These are phyloP conservation scores for Eupelmus urozonus DNA, from an alignment of 2,888 invertebrate genomes.

Conservation along the genomic window DNA sequence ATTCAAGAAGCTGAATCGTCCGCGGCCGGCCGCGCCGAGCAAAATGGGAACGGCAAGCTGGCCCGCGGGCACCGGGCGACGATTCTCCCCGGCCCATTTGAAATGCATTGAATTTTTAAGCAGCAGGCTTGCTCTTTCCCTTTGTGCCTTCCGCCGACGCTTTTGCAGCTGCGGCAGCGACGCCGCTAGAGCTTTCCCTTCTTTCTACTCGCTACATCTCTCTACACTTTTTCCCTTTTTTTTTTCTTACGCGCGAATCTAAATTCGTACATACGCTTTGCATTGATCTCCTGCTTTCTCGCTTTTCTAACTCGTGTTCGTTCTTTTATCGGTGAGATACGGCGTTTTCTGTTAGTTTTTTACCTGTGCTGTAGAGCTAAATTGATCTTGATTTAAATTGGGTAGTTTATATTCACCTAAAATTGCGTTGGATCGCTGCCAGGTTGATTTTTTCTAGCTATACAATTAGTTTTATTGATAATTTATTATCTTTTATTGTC, in stretches of 20 bases:
- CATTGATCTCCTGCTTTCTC: too few relatives aligned
- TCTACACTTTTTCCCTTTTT: neutral
- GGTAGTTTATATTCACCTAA: too few relatives aligned
- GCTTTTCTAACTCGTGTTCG: too few relatives aligned
- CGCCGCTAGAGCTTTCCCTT: conserved; percentile 33
- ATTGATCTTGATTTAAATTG: too few relatives aligned
- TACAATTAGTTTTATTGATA: too few relatives aligned
- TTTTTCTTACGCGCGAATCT: neutral
- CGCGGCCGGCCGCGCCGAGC: too few relatives aligned
- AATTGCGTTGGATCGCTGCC: too few relatives aligned
- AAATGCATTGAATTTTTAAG: conserved; percentile 77
- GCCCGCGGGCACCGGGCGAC: conserved; percentile 64
- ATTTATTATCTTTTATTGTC: too few relatives aligned
- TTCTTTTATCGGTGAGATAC: too few relatives aligned
- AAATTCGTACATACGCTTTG: neutral
- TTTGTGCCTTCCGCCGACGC: conserved; percentile 62
- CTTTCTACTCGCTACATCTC: neutral
- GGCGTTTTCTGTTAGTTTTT: too few relatives aligned
- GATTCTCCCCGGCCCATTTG: conserved; percentile 71
- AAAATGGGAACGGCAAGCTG: conserved; percentile 44
- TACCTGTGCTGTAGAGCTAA: too few relatives aligned
- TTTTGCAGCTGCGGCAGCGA: neutral
- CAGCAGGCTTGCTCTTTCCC: conserved; percentile 58
- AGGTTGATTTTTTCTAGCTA: too few relatives aligned
- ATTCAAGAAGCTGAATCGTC: neutral